Percentiles rank a stretch among this genome's conserved stretches.
phyloP scores from a whole-genome alignment of 2,888 invertebrate genomes.

The Brenthis daphne region DNA sequence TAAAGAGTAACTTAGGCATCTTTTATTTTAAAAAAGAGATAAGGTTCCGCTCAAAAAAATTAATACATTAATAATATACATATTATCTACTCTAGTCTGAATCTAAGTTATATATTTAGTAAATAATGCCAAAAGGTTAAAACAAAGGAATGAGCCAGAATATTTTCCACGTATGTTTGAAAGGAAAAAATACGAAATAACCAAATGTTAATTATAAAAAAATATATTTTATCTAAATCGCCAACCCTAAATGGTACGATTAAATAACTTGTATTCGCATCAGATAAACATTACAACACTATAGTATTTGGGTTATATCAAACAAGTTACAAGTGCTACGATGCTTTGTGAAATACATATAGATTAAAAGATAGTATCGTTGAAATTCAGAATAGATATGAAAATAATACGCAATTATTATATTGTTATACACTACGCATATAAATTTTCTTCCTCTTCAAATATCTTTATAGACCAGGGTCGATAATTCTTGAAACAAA shows the following conservation, averaged over 20 bases:
- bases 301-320: conserved; percentile 53
- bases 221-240: not conserved
- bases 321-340: conserved; percentile 36
- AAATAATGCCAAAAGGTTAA: too few relatives aligned
- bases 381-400: conserved; percentile 21
- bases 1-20: too few relatives aligned
- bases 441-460: not conserved
- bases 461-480: too few relatives aligned
- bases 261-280: conserved; percentile 62
- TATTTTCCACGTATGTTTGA: too few relatives aligned
- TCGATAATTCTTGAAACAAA: too few relatives aligned
- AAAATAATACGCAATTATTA: conserved; percentile 11
- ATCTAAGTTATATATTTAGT: too few relatives aligned
- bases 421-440: not conserved
- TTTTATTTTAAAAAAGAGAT: too few relatives aligned
- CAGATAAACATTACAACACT: conserved; percentile 62
- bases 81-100: too few relatives aligned
- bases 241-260: conserved; percentile 42
- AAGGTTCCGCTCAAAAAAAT: too few relatives aligned
- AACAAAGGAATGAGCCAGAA: too few relatives aligned
- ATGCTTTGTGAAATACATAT: conserved; percentile 23
- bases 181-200: not conserved
- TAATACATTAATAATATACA: too few relatives aligned
- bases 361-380: conserved; percentile 24
- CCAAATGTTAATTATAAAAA: not conserved